Percentiles rank a stretch among this genome's conserved stretches.
Conservation (phyloP, 2,888 invertebrate genomes). For the Chloroclystis v-ata region DNA sequence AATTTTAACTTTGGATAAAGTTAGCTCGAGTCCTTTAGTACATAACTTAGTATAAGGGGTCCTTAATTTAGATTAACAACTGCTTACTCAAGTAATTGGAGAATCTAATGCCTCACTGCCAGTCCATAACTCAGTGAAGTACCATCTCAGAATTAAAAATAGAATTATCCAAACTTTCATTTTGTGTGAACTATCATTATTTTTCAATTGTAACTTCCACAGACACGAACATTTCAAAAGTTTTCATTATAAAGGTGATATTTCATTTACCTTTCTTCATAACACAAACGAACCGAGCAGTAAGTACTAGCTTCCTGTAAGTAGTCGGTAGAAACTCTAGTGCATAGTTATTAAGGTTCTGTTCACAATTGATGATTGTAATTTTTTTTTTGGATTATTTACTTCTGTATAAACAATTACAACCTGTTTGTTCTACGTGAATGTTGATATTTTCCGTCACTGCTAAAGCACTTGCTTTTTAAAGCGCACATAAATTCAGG, state of each 20-base stretch:
- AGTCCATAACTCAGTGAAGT: conserved; percentile 22
- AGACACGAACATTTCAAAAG: no score
- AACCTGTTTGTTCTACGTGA: no score
- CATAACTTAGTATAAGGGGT: conserved; percentile 17
- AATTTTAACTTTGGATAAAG: background rate
- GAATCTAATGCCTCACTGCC: conserved; percentile 21
- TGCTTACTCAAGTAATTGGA: conserved; percentile 27
- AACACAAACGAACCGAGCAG: conserved; percentile 7
- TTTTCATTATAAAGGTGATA: no score
- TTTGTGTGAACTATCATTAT: no score
- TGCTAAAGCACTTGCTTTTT: no score
- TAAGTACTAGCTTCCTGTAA: conserved; percentile 4
- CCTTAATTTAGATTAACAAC: conserved; percentile 28
- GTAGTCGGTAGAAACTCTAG: background rate
- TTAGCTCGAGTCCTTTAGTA: conserved; percentile 2
- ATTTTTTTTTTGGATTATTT: no score
- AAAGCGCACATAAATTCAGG: no score
- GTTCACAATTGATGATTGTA: background rate
- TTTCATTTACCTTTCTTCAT: background rate
- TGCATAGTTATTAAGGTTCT: background rate
- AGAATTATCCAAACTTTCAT: no score
- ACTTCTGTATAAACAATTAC: no score
- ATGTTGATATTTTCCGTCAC: no score
- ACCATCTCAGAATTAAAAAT: background rate
- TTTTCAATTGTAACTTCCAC: no score